These are phyloP conservation scores for Anorthoa munda DNA, from an alignment of 2,888 invertebrate species.

Conservation along the genomic window DNA sequence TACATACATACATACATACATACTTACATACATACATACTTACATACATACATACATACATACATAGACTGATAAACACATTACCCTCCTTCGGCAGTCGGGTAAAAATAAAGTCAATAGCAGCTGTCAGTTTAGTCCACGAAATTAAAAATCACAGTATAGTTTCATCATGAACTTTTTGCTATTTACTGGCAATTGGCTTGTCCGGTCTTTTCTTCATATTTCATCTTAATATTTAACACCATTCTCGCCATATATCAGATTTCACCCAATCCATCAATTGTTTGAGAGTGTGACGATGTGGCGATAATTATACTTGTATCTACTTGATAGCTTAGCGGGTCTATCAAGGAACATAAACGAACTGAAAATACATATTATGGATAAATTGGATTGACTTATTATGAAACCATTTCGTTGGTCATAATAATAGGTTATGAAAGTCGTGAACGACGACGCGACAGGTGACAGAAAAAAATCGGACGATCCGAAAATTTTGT, in stretches of 20 bases:
- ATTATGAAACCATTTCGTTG: background rate
- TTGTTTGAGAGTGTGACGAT: background rate
- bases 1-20: too few species aligned
- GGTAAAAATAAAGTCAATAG: too few species aligned
- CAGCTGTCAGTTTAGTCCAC: too few species aligned
- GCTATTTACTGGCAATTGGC: background rate
- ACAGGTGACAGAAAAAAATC: too few species aligned
- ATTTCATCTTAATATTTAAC: background rate
- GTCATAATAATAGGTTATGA: background rate
- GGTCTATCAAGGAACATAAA: background rate
- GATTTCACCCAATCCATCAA: slow-evolving; percentile 3
- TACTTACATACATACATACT: too few species aligned
- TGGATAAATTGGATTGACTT: background rate
- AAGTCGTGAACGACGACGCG: background rate
- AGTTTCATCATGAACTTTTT: background rate
- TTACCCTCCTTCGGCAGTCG: too few species aligned
- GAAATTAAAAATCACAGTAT: too few species aligned
- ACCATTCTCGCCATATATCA: background rate
- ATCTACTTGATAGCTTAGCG: background rate
- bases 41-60: too few species aligned
- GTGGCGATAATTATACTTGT: too few species aligned
- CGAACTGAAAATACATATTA: background rate
- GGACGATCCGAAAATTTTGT: too few species aligned
- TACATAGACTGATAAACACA: too few species aligned
- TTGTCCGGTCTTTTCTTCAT: background rate